A percentile compares a stretch with the other conserved stretches of the same genome.
phyloP scores from a whole-genome alignment of 1,140 invertebrate genomes.

The Archegozetes longisetosus region DNA sequence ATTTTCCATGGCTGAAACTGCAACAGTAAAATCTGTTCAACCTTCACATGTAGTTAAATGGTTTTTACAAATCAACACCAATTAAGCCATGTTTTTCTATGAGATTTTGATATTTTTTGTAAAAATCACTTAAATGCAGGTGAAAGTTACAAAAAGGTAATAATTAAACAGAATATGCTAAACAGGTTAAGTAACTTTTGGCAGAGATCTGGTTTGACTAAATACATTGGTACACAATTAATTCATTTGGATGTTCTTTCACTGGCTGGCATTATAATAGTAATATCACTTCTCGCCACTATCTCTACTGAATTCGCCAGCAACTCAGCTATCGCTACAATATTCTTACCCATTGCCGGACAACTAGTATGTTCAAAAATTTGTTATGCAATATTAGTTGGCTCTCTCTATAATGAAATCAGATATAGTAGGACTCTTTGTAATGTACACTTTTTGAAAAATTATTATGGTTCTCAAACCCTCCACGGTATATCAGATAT shows the following conservation, averaged over 20 bases:
- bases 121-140: conserved; percentile 6
- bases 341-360: conserved; percentile 57
- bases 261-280: conserved; percentile 26
- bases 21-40: conserved; percentile 35
- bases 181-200: too few species aligned
- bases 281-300: conserved; percentile 32
- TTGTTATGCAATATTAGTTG: too few species aligned
- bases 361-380: conserved; percentile 56
- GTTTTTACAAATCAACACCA: too few species aligned
- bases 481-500: too few species aligned
- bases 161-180: neutral
- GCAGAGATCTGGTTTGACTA: conserved; percentile 49
- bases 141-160: neutral
- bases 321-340: conserved; percentile 69
- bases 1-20: conserved; percentile 68
- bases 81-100: too few species aligned
- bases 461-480: neutral
- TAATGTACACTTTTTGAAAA: neutral
- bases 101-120: conserved; percentile 12
- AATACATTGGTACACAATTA: conserved; percentile 45
- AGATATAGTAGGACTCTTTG: neutral
- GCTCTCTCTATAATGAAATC: conserved; percentile 1
- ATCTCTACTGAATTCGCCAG: conserved; percentile 62
- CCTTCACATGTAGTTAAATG: too few species aligned
- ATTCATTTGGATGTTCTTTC: conserved; percentile 27